These are phyloP conservation scores for Pimpla rufipes DNA, from an alignment of 2,888 invertebrate species.

Conservation along the genomic window DNA sequence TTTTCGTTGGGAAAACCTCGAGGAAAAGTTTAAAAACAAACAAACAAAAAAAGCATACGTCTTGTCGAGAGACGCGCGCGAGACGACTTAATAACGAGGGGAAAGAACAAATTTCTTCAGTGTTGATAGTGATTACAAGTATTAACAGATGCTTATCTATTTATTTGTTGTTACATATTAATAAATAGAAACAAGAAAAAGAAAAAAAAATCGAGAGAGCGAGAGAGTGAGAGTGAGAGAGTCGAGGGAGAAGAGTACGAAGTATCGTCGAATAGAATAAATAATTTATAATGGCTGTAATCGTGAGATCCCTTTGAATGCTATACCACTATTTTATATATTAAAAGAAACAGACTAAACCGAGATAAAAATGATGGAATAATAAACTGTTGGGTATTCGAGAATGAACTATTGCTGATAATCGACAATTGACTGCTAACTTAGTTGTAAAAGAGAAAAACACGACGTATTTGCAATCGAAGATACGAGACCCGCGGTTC, in stretches of 20 bases:
- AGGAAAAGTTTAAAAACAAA: conserved; percentile 17
- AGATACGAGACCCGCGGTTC: neutral
- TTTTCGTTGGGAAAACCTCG: conserved; percentile 10
- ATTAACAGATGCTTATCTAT: conserved; percentile 84
- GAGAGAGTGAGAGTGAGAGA: neutral
- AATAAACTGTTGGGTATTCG: conserved; percentile 80
- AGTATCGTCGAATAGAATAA: conserved; percentile 80
- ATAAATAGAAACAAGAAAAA: conserved; percentile 78
- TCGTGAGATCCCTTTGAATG: conserved; percentile 81
- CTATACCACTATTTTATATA: conserved; percentile 81
- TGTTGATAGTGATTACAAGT: conserved; percentile 83
- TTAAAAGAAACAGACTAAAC: conserved; percentile 70
- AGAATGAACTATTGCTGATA: conserved; percentile 62
- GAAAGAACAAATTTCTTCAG: conserved; percentile 78
- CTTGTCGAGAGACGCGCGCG: conserved; percentile 39
- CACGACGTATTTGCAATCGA: neutral
- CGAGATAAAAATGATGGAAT: conserved; percentile 72
- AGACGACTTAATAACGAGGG: conserved; percentile 68
- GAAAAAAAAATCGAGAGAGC: conserved; percentile 18
- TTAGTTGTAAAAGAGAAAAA: conserved; percentile 17
- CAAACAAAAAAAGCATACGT: neutral
- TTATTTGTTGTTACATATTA: conserved; percentile 84
- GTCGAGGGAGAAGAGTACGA: conserved; percentile 51
- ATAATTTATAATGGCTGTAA: conserved; percentile 83
- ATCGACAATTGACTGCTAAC: conserved; percentile 34